Evolutionary conservation across 2,888 invertebrate genomes (phyloP).

Genomic region (Dryobota labecula): DNA sequence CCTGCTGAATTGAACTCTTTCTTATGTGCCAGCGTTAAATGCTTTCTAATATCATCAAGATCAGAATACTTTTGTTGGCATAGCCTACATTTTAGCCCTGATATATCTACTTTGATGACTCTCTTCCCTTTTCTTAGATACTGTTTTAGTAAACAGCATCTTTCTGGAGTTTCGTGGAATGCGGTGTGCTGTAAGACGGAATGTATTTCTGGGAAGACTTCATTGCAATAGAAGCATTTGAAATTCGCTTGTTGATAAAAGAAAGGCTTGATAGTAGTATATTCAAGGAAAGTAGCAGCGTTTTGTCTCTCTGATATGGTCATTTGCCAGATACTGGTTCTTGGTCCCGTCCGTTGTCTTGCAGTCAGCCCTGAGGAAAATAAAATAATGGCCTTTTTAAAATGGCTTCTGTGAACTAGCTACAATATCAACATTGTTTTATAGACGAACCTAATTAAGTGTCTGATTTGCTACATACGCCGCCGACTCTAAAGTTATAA

Average conservation of each 20-base stretch:
- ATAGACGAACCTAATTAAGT: slow-evolving; percentile 23
- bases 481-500: background rate
- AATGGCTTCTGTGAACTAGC: slow-evolving; percentile 38
- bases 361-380: slow-evolving; percentile 68
- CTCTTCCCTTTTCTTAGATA: slow-evolving; percentile 84
- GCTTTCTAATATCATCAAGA: slow-evolving; percentile 82
- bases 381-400: slow-evolving; percentile 63
- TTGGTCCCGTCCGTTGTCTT: slow-evolving; percentile 74
- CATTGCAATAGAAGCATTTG: slow-evolving; percentile 86
- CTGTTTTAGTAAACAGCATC: slow-evolving; percentile 79
- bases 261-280: slow-evolving; percentile 84
- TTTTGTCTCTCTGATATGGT: slow-evolving; percentile 86
- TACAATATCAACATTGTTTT: background rate
- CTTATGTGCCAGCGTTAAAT: slow-evolving; percentile 78
- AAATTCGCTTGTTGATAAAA: slow-evolving; percentile 87
- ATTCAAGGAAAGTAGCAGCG: slow-evolving; percentile 84
- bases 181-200: slow-evolving; percentile 80
- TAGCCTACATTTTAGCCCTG: slow-evolving; percentile 81
- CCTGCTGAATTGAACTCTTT: slow-evolving; percentile 86
- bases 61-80: slow-evolving; percentile 83
- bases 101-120: slow-evolving; percentile 87
- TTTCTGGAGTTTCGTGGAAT: slow-evolving; percentile 78
- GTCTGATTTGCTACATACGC: background rate
- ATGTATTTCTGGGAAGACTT: slow-evolving; percentile 84
- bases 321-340: slow-evolving; percentile 88